These are phyloP conservation scores for Cistogaster globosa DNA, from an alignment of 2,888 invertebrate genomes.

Conservation along the genomic window DNA sequence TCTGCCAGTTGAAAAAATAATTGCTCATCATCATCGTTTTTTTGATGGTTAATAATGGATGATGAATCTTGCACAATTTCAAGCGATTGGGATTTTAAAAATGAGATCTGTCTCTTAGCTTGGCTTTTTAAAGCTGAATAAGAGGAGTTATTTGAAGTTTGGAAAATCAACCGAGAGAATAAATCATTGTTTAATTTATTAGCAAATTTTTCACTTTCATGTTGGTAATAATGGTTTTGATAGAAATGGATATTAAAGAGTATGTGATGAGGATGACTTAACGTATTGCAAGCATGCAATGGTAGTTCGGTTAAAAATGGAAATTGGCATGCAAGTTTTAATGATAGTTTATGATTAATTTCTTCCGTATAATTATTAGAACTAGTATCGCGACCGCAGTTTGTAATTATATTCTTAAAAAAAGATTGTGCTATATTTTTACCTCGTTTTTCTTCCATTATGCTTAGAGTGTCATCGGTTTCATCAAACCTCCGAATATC, in stretches of 20 bases:
- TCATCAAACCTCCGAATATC: constrained; percentile 2
- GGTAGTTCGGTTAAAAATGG: constrained; percentile 47
- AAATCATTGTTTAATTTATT: constrained; percentile 55
- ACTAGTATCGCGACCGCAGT: constrained; percentile 17
- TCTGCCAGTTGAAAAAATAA: constrained; percentile 70
- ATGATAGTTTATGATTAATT: constrained; percentile 42
- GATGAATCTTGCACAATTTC: constrained; percentile 63
- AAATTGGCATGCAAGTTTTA: constrained; percentile 58
- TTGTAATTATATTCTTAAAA: constrained; percentile 37
- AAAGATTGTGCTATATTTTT: constrained; percentile 46
- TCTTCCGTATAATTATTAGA: constrained; percentile 9
- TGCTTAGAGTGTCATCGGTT: background rate
- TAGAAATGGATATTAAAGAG: constrained; percentile 36
- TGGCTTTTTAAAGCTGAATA: constrained; percentile 51
- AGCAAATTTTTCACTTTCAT: constrained; percentile 42
- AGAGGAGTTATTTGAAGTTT: constrained; percentile 52
- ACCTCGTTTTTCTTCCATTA: constrained; percentile 26
- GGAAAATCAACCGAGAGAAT: constrained; percentile 55
- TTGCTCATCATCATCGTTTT: constrained; percentile 48
- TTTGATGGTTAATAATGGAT: constrained; percentile 56
- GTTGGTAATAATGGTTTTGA: constrained; percentile 30
- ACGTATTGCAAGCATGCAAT: constrained; percentile 63
- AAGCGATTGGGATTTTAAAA: constrained; percentile 73
- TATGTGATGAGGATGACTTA: constrained; percentile 40
- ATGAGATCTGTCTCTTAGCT: constrained; percentile 62